These are phyloP conservation scores for Scaptomyza tumidula DNA, from an alignment of 2,888 invertebrate genomes.

Conservation along the genomic window DNA sequence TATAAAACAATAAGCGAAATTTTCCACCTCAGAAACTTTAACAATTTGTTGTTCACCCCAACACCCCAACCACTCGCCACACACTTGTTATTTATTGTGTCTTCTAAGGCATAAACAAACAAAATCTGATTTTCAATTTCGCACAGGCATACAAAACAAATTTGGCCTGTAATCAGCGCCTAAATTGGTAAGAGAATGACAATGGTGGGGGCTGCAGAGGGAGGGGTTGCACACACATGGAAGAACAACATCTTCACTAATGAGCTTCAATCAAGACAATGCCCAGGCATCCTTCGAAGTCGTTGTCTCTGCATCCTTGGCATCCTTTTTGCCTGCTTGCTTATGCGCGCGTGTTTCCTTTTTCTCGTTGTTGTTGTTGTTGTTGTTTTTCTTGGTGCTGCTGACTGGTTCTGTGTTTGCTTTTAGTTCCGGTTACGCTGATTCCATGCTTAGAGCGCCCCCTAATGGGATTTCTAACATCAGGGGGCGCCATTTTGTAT, in stretches of 20 bases:
- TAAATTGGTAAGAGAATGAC: conserved; percentile 63
- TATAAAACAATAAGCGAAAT: conserved; percentile 74
- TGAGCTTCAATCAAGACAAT: conserved; percentile 78
- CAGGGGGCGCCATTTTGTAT: conserved; percentile 68
- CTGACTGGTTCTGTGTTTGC: conserved; percentile 49
- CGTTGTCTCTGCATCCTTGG: conserved; percentile 24
- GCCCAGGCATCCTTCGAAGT: conserved; percentile 55
- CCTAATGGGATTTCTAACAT: conserved; percentile 73
- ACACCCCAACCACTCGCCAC: too few relatives aligned
- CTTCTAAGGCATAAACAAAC: conserved; percentile 67
- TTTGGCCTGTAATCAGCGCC: conserved; percentile 78
- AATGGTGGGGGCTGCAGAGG: too few relatives aligned
- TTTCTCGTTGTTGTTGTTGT: conserved; percentile 4
- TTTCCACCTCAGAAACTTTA: conserved; percentile 83
- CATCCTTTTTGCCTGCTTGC: conserved; percentile 67
- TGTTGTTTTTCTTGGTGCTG: conserved; percentile 9
- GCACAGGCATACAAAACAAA: conserved; percentile 75
- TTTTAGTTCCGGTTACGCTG: conserved; percentile 79
- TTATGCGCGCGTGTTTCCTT: conserved; percentile 77
- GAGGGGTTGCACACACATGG: conserved; percentile 1
- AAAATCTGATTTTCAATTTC: conserved; percentile 80
- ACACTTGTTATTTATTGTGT: conserved; percentile 30
- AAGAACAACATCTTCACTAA: conserved; percentile 52
- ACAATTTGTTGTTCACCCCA: conserved; percentile 66
- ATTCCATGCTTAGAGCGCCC: conserved; percentile 76